Base-by-base conservation (phyloP, 1,140 invertebrate genomes). In the Cydia splendana region DNA sequence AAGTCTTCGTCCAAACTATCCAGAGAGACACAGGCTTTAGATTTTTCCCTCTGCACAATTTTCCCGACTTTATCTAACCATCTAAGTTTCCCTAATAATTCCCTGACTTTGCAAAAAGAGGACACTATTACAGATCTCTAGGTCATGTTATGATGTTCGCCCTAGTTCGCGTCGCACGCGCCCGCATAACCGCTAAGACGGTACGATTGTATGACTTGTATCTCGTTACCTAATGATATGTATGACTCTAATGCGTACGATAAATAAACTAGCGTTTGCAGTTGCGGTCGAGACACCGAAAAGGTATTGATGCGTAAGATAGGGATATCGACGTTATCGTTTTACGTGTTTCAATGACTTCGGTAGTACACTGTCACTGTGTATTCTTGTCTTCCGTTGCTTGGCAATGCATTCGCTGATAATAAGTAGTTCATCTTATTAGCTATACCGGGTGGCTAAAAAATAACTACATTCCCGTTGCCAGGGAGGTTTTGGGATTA, bases 201-300 rank as follows among this genome's bases (percentile, higher is more conserved):
- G 9, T 13, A 15, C 7, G 45, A 2, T 48, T 57, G 53, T 57
- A 57, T 57, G n/a, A 77, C 77, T 78, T 71, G 75, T 79, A 81
- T 78, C 78, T 78, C 24, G 53, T 78, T 79, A 81, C 76, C 57
- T 75, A 79, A 78, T 76, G 48, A 45, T 34, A 67, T 10, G 28
- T 34, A 67, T 10, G 28, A 69, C 15, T 28, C 65, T 34, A 69
- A 69, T 34, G 65, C 65, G 30, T n/a, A 69, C 28, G 28, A 38
- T 34, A 28, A 51, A 28, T 48, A 74, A 74, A 74, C 38, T 42
- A 51, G 34, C 38, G 15, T 34, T 18, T 30, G 15, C 2, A 34
- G 65, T 69, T 38, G 65, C 65, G 65, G 65, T 69, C 65, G 28
- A 24, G 10, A 69, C 24, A 34, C 28, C 65, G 65, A 65, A 65